Conservation (phyloP, 2,888 invertebrate genomes). For the Myathropa florea region DNA sequence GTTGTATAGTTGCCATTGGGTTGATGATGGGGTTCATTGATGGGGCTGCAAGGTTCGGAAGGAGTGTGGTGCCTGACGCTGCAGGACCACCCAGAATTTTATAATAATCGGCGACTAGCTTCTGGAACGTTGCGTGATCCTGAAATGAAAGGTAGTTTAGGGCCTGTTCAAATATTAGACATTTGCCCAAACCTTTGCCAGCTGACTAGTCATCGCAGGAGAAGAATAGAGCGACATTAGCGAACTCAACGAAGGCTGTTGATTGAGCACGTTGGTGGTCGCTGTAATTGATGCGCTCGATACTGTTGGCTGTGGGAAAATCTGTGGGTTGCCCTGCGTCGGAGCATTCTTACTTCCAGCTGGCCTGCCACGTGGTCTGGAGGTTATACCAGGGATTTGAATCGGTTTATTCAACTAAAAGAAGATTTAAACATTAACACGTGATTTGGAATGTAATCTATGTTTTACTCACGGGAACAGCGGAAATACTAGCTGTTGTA, state of each 20-base stretch:
- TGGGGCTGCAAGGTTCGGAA: slow-evolving; percentile 59
- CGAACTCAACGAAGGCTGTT: slow-evolving; percentile 55
- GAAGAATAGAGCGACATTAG: slow-evolving; percentile 72
- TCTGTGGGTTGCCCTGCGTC: slow-evolving; percentile 2
- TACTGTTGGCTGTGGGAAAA: slow-evolving; percentile 36
- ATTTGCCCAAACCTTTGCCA: slow-evolving; percentile 58
- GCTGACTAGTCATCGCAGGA: slow-evolving; percentile 55
- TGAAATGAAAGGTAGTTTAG: slow-evolving; percentile 10
- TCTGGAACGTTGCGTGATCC: slow-evolving; percentile 72
- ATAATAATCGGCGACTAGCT: slow-evolving; percentile 73
- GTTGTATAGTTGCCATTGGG: slow-evolving; percentile 63
- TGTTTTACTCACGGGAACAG: slow-evolving; percentile 17
- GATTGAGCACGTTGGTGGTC: slow-evolving; percentile 63
- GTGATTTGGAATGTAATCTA: not conserved
- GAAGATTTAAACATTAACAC: too few species aligned
- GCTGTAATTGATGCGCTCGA: slow-evolving; percentile 45
- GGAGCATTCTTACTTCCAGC: slow-evolving; percentile 72
- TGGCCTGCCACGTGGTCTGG: slow-evolving; percentile 72
- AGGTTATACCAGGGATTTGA: slow-evolving; percentile 73
- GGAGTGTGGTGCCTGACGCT: slow-evolving; percentile 36
- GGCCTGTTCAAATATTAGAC: too few species aligned
- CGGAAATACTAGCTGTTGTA: not conserved
- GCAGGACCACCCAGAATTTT: slow-evolving; percentile 69
- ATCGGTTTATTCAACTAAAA: slow-evolving; percentile 71
- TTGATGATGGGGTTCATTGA: slow-evolving; percentile 56